Conservation (phyloP, 2,888 invertebrate species). For the Heliconius cydno region DNA sequence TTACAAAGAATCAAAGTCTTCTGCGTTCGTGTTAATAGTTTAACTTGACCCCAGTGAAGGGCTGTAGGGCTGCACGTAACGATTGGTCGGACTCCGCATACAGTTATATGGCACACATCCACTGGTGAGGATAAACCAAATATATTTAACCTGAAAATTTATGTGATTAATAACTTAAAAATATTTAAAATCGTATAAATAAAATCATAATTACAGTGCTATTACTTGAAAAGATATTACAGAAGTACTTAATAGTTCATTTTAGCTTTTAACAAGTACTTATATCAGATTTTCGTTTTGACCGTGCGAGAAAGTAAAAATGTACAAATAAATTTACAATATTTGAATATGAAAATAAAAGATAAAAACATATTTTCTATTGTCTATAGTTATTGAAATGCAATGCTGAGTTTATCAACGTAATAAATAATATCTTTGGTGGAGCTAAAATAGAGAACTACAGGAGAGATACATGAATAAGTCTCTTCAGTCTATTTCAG, state of each 20-base stretch:
- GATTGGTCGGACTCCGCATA: slow-evolving; percentile 86
- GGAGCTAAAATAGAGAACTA: background rate
- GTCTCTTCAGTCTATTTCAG: background rate
- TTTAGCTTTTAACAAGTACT: no score
- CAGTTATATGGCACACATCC: slow-evolving; percentile 77
- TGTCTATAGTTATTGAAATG: no score
- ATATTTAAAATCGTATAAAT: no score
- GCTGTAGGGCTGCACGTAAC: slow-evolving; percentile 83
- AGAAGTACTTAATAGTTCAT: no score
- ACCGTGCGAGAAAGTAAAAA: no score
- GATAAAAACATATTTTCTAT: no score
- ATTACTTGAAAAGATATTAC: no score
- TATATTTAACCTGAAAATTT: slow-evolving; percentile 58
- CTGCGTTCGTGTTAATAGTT: slow-evolving; percentile 79
- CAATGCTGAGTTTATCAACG: background rate
- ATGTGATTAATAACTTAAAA: background rate
- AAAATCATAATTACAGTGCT: no score
- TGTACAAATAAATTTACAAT: no score
- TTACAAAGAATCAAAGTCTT: slow-evolving; percentile 84
- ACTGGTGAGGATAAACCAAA: slow-evolving; percentile 74
- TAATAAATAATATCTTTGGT: background rate
- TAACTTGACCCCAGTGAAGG: slow-evolving; percentile 86
- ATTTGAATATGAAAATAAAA: no score
- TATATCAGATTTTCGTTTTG: no score
- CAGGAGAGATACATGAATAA: background rate